Evolutionary conservation across 2,113 vertebrate species (phyloP).

Genomic region (Hydrochoerus hydrochaeris): DNA sequence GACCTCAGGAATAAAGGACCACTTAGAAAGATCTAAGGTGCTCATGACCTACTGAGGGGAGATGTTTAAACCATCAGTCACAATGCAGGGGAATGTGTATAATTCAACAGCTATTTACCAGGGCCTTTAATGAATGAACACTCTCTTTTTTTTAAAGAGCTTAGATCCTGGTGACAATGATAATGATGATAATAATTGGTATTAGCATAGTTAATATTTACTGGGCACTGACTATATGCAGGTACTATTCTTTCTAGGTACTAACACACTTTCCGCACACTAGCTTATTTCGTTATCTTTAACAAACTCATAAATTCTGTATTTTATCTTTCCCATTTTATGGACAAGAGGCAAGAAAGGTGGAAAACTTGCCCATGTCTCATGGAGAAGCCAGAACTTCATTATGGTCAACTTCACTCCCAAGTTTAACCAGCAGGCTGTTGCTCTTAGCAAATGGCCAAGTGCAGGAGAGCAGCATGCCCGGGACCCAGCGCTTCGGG

Average conservation of each 20-base stretch:
- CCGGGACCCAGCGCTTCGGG: background rate
- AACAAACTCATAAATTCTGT: background rate
- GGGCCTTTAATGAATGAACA: background rate
- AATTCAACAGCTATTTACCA: background rate
- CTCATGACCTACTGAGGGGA: background rate
- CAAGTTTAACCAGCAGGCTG: background rate
- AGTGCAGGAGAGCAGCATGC: background rate
- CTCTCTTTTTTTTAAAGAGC: background rate
- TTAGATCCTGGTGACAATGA: background rate
- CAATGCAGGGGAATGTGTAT: no score
- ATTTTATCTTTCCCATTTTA: background rate
- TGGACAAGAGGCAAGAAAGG: background rate
- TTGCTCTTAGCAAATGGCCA: background rate
- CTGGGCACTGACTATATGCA: background rate
- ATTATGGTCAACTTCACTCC: background rate
- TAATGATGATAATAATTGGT: background rate
- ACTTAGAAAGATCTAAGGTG: background rate
- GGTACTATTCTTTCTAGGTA: background rate
- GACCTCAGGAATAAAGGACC: background rate
- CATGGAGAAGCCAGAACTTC: background rate
- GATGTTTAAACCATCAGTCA: background rate
- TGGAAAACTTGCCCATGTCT: background rate
- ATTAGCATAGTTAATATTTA: background rate
- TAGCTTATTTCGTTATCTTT: background rate
- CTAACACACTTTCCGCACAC: background rate